Conservation (phyloP, 2,113 vertebrate genomes). For the Phaethornis superciliosus region DNA sequence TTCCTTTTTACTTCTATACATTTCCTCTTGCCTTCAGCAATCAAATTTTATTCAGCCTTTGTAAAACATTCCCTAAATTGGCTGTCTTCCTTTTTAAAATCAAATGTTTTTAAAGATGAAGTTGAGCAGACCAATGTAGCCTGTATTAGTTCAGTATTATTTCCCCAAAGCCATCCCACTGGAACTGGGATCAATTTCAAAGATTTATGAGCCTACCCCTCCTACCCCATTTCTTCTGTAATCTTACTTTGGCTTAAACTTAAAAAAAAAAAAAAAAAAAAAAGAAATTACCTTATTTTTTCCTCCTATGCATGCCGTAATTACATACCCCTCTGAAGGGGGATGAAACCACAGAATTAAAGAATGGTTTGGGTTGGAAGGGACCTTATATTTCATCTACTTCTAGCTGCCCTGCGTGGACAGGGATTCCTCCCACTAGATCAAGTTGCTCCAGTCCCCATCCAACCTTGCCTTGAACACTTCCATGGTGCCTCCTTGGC, state of each 20-base stretch:
- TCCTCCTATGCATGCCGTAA: not conserved
- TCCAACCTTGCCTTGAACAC: too few relatives aligned
- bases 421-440: too few relatives aligned
- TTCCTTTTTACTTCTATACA: not conserved
- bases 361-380: too few relatives aligned
- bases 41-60: not conserved
- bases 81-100: not conserved
- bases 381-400: too few relatives aligned
- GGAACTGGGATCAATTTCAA: not conserved
- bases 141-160: not conserved
- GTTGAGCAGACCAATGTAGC: not conserved
- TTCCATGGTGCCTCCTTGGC: too few relatives aligned
- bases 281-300: not conserved
- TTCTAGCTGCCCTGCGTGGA: too few relatives aligned
- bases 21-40: conserved; percentile 26
- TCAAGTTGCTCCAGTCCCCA: too few relatives aligned
- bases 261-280: not conserved
- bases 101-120: not conserved
- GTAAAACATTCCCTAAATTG: not conserved
- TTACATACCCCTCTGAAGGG: not conserved
- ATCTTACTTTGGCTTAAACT: not conserved
- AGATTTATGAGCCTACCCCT: not conserved
- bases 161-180: not conserved
- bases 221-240: not conserved
- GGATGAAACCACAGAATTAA: not conserved